Percentiles rank a stretch among this genome's conserved stretches.
Evolutionary conservation across 2,888 invertebrate genomes (phyloP).

Genomic region (Nomada lathburiana): DNA sequence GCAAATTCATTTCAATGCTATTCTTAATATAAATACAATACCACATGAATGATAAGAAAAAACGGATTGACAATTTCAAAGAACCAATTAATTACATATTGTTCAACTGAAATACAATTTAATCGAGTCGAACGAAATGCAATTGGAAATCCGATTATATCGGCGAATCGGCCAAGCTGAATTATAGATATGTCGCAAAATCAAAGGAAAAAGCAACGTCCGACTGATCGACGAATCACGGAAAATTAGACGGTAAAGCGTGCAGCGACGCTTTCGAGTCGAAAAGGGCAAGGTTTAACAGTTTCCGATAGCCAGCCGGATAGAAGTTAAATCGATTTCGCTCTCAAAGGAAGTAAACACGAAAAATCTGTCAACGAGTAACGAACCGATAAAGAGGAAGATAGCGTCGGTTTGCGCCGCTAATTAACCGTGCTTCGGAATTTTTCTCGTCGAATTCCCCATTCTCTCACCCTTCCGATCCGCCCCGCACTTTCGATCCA

Average conservation of each 20-base stretch:
- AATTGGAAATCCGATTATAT: too few species aligned
- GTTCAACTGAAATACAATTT: too few species aligned
- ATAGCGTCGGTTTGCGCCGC: slow-evolving; percentile 14
- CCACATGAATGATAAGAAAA: too few species aligned
- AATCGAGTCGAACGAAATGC: too few species aligned
- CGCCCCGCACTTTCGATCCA: background rate
- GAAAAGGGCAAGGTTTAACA: slow-evolving; percentile 31
- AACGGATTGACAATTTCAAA: too few species aligned
- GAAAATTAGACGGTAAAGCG: slow-evolving; percentile 5
- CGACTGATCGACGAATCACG: slow-evolving; percentile 1
- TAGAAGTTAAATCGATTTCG: slow-evolving; percentile 34
- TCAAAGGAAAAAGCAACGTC: background rate
- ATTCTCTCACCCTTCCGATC: background rate
- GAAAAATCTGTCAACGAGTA: slow-evolving; percentile 24
- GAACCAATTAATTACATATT: too few species aligned
- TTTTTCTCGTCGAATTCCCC: background rate
- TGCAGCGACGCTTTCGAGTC: background rate
- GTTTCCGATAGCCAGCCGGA: slow-evolving; percentile 7
- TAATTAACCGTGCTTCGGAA: slow-evolving; percentile 15
- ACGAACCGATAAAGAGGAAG: slow-evolving; percentile 32
- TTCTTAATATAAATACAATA: too few species aligned
- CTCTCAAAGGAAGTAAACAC: slow-evolving; percentile 26
- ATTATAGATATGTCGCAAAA: background rate
- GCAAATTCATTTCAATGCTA: too few species aligned
- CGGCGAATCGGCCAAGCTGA: background rate